phyloP scores from a whole-genome alignment of 2,888 invertebrate species.

The Stratiomys singularior region DNA sequence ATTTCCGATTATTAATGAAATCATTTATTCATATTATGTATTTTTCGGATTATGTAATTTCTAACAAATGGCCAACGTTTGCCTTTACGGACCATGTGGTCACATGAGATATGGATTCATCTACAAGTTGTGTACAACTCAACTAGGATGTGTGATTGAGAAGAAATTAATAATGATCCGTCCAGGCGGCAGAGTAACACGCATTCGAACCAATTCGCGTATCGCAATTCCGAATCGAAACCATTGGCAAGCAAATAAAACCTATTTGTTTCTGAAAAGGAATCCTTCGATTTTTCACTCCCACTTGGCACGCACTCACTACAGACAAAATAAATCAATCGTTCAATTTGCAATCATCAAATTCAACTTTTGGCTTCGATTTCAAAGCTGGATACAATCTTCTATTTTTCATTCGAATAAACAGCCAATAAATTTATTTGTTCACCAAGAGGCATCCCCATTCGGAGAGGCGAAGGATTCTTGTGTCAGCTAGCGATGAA shows the following conservation, averaged over 20 bases:
- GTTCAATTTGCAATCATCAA: conserved; percentile 27
- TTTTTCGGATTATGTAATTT: conserved; percentile 40
- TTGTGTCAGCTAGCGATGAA: conserved; percentile 16
- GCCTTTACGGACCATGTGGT: background rate
- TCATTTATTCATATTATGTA: conserved; percentile 45
- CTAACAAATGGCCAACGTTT: conserved; percentile 29
- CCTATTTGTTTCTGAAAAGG: too few species aligned
- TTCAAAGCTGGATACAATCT: conserved; percentile 20
- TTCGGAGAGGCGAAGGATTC: background rate
- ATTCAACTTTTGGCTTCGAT: background rate
- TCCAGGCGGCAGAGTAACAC: too few species aligned
- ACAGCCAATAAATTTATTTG: conserved; percentile 32
- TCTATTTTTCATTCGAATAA: conserved; percentile 43
- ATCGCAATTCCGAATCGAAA: too few species aligned
- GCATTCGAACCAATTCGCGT: too few species aligned
- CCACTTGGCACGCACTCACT: background rate
- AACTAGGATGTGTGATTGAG: too few species aligned
- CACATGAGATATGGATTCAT: too few species aligned
- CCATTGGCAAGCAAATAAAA: too few species aligned
- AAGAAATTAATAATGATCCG: too few species aligned
- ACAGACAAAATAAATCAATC: conserved; percentile 17
- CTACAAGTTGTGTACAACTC: too few species aligned
- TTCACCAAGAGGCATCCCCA: conserved; percentile 17
- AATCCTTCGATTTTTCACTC: too few species aligned
- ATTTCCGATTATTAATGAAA: conserved; percentile 46